Base-by-base conservation (phyloP, 2,113 vertebrate species). In the Clarias macrocephalus region DNA sequence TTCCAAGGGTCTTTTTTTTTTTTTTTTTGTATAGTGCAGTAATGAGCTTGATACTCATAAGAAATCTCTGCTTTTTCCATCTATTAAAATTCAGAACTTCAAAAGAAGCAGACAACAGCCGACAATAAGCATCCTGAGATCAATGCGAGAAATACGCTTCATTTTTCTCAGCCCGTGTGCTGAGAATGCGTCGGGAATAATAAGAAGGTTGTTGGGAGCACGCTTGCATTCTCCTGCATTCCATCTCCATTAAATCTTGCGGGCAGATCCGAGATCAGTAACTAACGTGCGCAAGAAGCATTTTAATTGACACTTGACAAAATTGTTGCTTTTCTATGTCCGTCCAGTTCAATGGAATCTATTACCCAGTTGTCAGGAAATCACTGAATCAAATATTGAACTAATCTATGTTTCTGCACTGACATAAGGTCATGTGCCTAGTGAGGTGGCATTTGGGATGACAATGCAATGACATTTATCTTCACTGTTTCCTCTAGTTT, bases 351-450 rank as follows among this genome's bases (percentile, higher is more conserved):
- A n/a, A 37, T 21, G 1, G 25, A 80, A 86, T 28, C 6, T 57
- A 8, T 56, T 23, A 33, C 16, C 37, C 8, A 19, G 48, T 63
- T 77, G 30, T 28, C 83, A 75, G 21, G 23, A 63, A 79, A 77
- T 79, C 37, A 21, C 79, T 37, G 11, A 85, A 65, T 48, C 62
- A 37, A 68, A 86, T 86, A 68, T 56, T 30, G 77, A 65, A 13
- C 62, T 68, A 80, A 86, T 86, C 52, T 80, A n/a, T 59, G 85
- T 80, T 70, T 86, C 52, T 85, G 52, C 63, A 80, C 25, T 70
- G 62, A 70, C 59, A 86, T 59, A 80, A 80, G 30, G 63, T 21
- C 66, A 66, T 68, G 85, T n/a, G 28, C 25, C 57, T 52, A 68
- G 28, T 75, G 59, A 48, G 79, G 79, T 81, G 79, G 42, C 57